A percentile compares a stretch with the other conserved stretches of the same genome.
Evolutionary conservation across 1,140 invertebrate genomes (phyloP).

Genomic region (Tribolium madens): DNA sequence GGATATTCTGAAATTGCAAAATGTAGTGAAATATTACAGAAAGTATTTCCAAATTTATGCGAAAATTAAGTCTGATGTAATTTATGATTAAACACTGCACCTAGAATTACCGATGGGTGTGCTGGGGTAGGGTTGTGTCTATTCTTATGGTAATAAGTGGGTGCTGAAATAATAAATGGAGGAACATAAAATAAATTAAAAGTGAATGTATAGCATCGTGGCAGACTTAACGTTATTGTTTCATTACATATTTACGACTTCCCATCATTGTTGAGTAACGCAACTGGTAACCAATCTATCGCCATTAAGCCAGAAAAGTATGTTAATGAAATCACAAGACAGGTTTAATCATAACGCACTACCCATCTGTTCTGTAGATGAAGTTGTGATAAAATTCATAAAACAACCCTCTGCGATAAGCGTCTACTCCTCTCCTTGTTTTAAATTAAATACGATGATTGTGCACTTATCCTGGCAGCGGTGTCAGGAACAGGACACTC

Average conservation of each 20-base stretch:
- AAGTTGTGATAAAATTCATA: constrained; percentile 26
- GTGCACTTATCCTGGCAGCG: constrained; percentile 24
- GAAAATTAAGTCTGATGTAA: background rate
- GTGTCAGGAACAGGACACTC: constrained; percentile 34
- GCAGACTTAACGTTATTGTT: constrained; percentile 8
- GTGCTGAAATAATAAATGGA: constrained; percentile 27
- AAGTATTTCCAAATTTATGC: background rate
- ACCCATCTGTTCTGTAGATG: constrained; percentile 15
- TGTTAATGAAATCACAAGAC: constrained; percentile 18
- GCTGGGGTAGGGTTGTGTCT: constrained; percentile 1
- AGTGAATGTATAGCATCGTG: constrained; percentile 23
- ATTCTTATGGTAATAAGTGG: constrained; percentile 25
- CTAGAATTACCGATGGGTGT: constrained; percentile 6
- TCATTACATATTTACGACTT: constrained; percentile 29
- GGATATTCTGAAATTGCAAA: no score
- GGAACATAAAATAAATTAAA: constrained; percentile 29
- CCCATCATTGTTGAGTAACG: constrained; percentile 16
- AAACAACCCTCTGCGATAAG: constrained; percentile 7
- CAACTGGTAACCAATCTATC: constrained; percentile 1
- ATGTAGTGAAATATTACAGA: no score
- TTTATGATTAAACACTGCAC: constrained; percentile 7
- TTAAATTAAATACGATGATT: constrained; percentile 35
- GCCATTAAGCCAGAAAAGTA: background rate
- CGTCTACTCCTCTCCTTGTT: constrained; percentile 11
- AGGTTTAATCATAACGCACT: constrained; percentile 5